A percentile compares a stretch with the other conserved stretches of the same genome.
Evolutionary conservation across 2,113 vertebrate genomes (phyloP).

Genomic region (Oxyura jamaicensis): DNA sequence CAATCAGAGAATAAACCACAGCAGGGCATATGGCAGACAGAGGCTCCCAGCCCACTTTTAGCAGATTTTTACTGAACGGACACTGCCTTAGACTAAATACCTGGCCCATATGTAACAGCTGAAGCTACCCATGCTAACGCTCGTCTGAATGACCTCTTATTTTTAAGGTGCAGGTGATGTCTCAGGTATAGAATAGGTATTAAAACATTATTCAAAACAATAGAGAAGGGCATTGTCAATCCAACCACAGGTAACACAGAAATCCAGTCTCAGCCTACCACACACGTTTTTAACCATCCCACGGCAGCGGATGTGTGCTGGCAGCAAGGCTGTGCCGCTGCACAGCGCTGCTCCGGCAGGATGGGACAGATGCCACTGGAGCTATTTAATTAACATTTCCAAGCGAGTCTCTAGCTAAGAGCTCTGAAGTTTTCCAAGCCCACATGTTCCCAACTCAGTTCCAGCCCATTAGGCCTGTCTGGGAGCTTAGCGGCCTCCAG

Average conservation of each 20-base stretch:
- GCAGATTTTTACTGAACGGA: neutral
- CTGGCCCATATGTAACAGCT: neutral
- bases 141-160: neutral
- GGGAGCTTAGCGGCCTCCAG: neutral
- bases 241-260: neutral
- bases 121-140: neutral
- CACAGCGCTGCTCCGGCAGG: neutral
- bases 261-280: neutral
- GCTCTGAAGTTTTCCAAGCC: conserved; percentile 33
- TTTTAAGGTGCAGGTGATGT: neutral
- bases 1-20: neutral
- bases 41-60: neutral
- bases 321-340: neutral
- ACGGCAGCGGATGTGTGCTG: neutral
- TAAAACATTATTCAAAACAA: neutral
- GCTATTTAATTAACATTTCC: conserved; percentile 52
- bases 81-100: neutral
- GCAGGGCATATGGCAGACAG: neutral
- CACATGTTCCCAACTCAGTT: neutral
- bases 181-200: neutral
- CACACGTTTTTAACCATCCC: neutral
- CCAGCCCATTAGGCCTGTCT: conserved; percentile 43
- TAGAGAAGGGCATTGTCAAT: neutral
- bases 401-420: neutral
- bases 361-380: neutral